Conservation (phyloP, 1,140 invertebrate species). For the Linepithema humile region DNA sequence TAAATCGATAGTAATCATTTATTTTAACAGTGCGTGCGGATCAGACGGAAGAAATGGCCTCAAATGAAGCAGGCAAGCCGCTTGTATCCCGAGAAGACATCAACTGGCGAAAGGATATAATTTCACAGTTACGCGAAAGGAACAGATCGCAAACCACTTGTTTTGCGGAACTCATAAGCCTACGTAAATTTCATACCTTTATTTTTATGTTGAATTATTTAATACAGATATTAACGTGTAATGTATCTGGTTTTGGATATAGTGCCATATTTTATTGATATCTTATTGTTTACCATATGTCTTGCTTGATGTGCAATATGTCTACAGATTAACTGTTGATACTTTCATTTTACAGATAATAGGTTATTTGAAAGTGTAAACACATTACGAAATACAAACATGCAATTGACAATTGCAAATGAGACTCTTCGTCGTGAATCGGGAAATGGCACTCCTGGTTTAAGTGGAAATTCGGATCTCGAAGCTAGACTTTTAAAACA, state of each 20-base stretch:
- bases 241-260: neutral
- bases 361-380: constrained; percentile 93
- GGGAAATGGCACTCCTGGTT: constrained; percentile 81
- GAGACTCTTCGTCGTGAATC: constrained; percentile 90
- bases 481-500: constrained; percentile 94
- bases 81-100: constrained; percentile 74
- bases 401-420: constrained; percentile 93
- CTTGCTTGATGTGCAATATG: neutral
- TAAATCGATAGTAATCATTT: constrained; percentile 40
- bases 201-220: neutral
- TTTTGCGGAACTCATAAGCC: constrained; percentile 87
- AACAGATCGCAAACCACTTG: constrained; percentile 86
- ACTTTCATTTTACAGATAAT: constrained; percentile 89
- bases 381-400: constrained; percentile 91
- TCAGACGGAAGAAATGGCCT: constrained; percentile 71
- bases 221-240: neutral
- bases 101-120: constrained; percentile 86
- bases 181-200: constrained; percentile 84
- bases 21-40: neutral
- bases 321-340: neutral
- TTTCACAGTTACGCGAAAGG: constrained; percentile 85
- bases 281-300: constrained; percentile 19
- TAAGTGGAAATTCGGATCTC: constrained; percentile 84
- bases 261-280: neutral
- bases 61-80: constrained; percentile 65